These are phyloP conservation scores for Eupithecia insigniata DNA, from an alignment of 2,888 invertebrate genomes.

Conservation along the genomic window DNA sequence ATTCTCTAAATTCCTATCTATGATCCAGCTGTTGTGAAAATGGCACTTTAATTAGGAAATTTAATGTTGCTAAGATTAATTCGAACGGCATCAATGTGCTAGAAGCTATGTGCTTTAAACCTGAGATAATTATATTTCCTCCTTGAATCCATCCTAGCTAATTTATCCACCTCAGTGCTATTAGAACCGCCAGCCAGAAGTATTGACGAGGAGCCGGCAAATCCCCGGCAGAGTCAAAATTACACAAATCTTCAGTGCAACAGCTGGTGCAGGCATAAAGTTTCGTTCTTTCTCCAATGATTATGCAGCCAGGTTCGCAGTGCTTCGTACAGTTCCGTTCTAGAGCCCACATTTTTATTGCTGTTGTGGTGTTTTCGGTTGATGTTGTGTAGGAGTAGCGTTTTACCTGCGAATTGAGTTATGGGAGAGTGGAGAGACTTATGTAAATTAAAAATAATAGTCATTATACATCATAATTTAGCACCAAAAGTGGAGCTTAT, in stretches of 20 bases:
- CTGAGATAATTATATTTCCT: not conserved
- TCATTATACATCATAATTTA: no score
- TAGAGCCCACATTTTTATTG: conserved; percentile 90
- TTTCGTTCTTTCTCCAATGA: conserved; percentile 95
- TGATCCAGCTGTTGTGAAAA: not conserved
- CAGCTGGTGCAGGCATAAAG: conserved; percentile 94
- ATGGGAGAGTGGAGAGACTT: no score
- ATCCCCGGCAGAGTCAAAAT: conserved; percentile 86
- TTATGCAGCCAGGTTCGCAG: conserved; percentile 94
- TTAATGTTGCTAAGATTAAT: not conserved
- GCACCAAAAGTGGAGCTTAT: no score
- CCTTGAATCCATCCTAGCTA: not conserved
- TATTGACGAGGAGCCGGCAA: not conserved
- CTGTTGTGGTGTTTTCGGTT: conserved; percentile 90
- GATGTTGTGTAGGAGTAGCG: conserved; percentile 93
- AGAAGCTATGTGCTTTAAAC: not conserved
- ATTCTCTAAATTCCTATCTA: not conserved
- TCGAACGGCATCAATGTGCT: not conserved
- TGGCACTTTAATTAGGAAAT: not conserved
- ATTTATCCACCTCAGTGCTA: conserved; percentile 25
- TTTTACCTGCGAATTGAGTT: conserved; percentile 87
- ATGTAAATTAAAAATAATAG: not conserved
- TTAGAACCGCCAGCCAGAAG: conserved; percentile 21
- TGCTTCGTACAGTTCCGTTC: conserved; percentile 92
- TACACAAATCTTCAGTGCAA: conserved; percentile 91